Evolutionary conservation across 2,888 invertebrate genomes (phyloP).

Genomic region (Eueremaeus valkanovi): DNA sequence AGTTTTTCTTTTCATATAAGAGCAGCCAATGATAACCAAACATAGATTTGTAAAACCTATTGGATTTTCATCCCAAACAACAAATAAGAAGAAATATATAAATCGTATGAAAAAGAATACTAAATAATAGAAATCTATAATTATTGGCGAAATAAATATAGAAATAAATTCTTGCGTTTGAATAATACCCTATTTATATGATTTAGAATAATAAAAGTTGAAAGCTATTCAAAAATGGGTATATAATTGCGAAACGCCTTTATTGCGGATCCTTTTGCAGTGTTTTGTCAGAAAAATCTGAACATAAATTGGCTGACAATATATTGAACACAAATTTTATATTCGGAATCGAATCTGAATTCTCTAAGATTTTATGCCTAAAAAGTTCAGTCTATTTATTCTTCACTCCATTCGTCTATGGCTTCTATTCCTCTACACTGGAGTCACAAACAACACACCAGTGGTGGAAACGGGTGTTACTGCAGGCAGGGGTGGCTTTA

Average conservation of each 20-base stretch:
- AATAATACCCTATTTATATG: neutral
- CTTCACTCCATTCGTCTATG: neutral
- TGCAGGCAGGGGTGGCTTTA: constrained; percentile 30
- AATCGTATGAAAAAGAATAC: neutral
- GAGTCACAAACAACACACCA: neutral
- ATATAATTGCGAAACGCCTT: neutral
- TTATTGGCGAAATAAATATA: neutral
- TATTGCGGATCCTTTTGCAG: neutral
- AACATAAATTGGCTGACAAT: neutral
- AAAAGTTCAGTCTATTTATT: neutral
- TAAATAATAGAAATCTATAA: neutral
- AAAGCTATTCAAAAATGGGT: neutral
- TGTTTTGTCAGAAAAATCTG: constrained; percentile 7
- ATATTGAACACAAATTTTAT: no score
- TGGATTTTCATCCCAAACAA: neutral
- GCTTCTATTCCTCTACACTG: neutral
- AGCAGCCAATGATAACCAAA: neutral
- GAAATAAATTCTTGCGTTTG: neutral
- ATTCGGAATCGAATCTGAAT: no score
- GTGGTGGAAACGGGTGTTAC: constrained; percentile 28
- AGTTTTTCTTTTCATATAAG: neutral
- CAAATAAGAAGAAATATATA: neutral
- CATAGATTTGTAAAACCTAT: neutral
- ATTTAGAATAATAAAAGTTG: neutral
- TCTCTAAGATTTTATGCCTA: constrained; percentile 23